Base-by-base conservation (phyloP, 2,797 vertebrate genomes). In the Anguilla obscura region DNA sequence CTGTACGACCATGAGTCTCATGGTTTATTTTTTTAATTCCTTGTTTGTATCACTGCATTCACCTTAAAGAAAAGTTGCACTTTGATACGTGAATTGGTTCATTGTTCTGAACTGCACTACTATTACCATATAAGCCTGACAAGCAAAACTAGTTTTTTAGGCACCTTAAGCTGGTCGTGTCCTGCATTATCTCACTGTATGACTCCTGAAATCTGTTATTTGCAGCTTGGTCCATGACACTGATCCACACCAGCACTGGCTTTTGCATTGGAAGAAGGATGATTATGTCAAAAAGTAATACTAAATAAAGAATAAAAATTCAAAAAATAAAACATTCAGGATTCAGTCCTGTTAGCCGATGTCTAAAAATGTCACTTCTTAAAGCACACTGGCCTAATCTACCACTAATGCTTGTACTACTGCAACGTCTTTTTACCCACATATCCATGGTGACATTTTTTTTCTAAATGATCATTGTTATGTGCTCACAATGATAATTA, bases 401-500 rank as follows among this genome's bases (percentile, higher is more conserved):
- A 83, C 48, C 45, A 54, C 3, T 79, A 45, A 45, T 79, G 21
- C 76, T 21, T 6, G 21, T 45, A 45, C 40, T 48, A n/a, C 18
- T 45, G 45, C 40, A 50, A 85, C 40, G n/a, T 74, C 36, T 21
- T 85, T 52, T 58, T 71, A 85, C 74, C 5, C 40, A 58, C 63
- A 84, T 84, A 58, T 54, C 50, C 52, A 33, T 30, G 66, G 54
- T 45, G n/a, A 21, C 63, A 88, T 79, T 85, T 30, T 85, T 30
- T 63, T 54, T 33, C 48, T 52, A 76, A 85, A 79, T 85, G 48
- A 71, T 50, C 24, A 40, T 48, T 60, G 30, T 88, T 84, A 85
- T 88, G 9, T 63, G 33, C 52, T 48, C 54, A 84, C 71, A 83
- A 36, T 85, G 33, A 85, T 24, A 56, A 88, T 60, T 89, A 90